Base-by-base conservation (phyloP, 2,888 invertebrate species). In the Drymonia ruficornis region DNA sequence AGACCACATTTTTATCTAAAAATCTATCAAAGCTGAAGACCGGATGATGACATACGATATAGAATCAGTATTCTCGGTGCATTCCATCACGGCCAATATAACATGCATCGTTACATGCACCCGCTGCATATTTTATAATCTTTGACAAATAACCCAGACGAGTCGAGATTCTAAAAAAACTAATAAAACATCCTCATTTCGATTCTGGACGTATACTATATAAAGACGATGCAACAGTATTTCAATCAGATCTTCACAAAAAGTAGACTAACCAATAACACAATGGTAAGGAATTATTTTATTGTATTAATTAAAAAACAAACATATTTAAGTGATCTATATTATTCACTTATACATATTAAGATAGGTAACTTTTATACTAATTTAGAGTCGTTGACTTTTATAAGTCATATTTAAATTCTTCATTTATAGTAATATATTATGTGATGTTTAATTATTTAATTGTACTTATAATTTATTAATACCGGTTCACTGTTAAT, bases 121-220 rank as follows among this genome's bases (percentile, higher is more conserved):
- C 18, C 11, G 7, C 18, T 23, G 23, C 23, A 23, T 49, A 15
- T 12, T 55, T 61, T 56, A 54, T 70, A 70, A 54, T 72, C 68
- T 73, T 63, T 76, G 73, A 57, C 63, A 55, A 50, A 59, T 56
- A 18, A 36, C 52, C 52, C 46, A 52, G 55, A 29, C 49, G 16
- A 49, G 29, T 34, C 36, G 15, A 45, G 12, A 31, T 49, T 45
- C 48, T 54, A 45, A 55, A 65, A 63, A n/a, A 62, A 57, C 7
- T 52, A 64, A 55, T 66, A 70, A 74, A 57, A 40, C 65, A 60
- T 69, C 63, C 70, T 67, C 56, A 74, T 76, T 73, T 67, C 36
- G 50, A 79, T 78, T 78, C 78, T 65, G 64, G 63, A 66, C 68
- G 55, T 59, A 64, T 65, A 54, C 69, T 84, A 85, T 85, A 85